phyloP scores from a whole-genome alignment of 2,888 invertebrate species.

The Trichopria drosophilae region DNA sequence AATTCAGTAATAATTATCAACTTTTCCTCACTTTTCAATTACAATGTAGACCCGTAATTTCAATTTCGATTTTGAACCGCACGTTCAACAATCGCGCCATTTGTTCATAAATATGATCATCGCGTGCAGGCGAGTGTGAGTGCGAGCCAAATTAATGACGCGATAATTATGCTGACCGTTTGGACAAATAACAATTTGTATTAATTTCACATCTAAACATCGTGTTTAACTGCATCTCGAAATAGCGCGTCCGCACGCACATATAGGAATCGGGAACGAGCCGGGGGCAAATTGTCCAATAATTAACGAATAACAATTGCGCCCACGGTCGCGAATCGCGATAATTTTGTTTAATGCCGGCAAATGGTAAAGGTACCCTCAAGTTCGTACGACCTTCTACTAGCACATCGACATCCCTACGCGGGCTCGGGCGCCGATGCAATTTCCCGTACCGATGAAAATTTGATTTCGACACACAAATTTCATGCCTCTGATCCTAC shows the following conservation, averaged over 20 bases:
- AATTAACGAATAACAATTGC: constrained; percentile 43
- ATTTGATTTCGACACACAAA: constrained; percentile 7
- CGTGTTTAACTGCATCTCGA: too few species aligned
- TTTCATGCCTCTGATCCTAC: too few species aligned
- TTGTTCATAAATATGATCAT: too few species aligned
- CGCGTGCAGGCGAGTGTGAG: too few species aligned
- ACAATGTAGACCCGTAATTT: too few species aligned
- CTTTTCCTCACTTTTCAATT: too few species aligned
- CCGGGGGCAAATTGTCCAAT: constrained; percentile 25
- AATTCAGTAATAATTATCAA: too few species aligned
- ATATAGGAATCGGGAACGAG: constrained; percentile 5
- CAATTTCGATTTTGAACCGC: too few species aligned
- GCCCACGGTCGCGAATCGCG: constrained; percentile 30
- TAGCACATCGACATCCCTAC: too few species aligned
- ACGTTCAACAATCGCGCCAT: too few species aligned
- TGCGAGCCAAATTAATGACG: constrained; percentile 45
- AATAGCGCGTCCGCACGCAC: too few species aligned
- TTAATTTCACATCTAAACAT: constrained; percentile 43
- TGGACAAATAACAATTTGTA: constrained; percentile 44
- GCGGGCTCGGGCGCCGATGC: constrained; percentile 9
- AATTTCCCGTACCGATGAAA: constrained; percentile 16
- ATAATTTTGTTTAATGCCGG: constrained; percentile 42
- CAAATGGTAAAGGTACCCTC: constrained; percentile 10
- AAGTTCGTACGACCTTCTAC: too few species aligned
- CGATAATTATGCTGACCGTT: constrained; percentile 39